Evolutionary conservation across 1,140 invertebrate genomes (phyloP).

Genomic region (Drosophila orosa): DNA sequence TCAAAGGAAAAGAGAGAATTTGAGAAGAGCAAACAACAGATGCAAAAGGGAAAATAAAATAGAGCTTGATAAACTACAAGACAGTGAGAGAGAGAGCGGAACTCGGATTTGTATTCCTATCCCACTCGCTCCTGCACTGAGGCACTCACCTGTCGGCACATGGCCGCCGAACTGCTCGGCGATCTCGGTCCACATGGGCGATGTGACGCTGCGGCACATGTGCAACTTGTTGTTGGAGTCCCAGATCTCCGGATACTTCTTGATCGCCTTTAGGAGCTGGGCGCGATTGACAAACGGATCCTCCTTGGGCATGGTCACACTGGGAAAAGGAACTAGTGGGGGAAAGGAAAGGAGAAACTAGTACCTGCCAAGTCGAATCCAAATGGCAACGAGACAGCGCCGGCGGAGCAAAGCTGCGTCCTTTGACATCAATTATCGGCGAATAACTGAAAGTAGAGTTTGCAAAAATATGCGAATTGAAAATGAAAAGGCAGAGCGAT

Average conservation of each 20-base stretch:
- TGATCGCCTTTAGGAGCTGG: conserved; percentile 79
- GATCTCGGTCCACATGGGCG: conserved; percentile 83
- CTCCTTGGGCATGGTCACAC: conserved; percentile 72
- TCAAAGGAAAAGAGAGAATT: conserved; percentile 16
- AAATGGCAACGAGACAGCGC: conserved; percentile 46
- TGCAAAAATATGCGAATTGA: conserved; percentile 84
- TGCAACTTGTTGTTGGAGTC: conserved; percentile 82
- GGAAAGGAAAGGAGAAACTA: conserved; percentile 6
- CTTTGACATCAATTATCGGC: conserved; percentile 84
- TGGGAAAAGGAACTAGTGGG: not conserved
- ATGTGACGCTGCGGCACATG: conserved; percentile 81
- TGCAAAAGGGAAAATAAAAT: not conserved
- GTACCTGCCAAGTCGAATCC: conserved; percentile 19
- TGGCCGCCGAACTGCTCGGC: conserved; percentile 81
- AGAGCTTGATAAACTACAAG: not conserved
- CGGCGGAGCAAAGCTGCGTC: conserved; percentile 81
- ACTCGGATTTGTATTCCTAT: conserved; percentile 9
- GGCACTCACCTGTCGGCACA: conserved; percentile 77
- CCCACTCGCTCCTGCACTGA: conserved; percentile 12
- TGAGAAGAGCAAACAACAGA: not conserved
- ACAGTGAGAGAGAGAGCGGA: conserved; percentile 5
- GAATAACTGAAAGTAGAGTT: conserved; percentile 84
- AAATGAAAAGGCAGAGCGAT: conserved; percentile 84
- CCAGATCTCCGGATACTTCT: conserved; percentile 83
- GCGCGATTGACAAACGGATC: conserved; percentile 82